Base-by-base conservation (phyloP, 2,113 vertebrate genomes). In the Bambusicola thoracicus region DNA sequence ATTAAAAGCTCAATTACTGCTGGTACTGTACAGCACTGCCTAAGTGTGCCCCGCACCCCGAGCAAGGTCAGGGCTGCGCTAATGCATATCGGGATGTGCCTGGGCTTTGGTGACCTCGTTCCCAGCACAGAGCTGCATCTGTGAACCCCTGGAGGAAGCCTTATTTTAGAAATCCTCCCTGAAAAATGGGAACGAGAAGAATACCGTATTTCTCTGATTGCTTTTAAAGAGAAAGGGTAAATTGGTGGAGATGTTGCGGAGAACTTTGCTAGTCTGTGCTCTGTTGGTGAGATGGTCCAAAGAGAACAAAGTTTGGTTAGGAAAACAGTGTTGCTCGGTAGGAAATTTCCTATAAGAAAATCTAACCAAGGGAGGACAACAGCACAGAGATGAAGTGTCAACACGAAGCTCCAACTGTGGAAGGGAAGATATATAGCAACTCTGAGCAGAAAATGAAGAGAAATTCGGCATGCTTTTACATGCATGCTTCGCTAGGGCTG, bases 371-470 rank as follows among this genome's bases (percentile, higher is more conserved):
- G 32, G 77, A 87, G 43, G 34, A 56, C 75, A 91, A 44, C 79
- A 87, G 68, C 44, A 10, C 7, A 30, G 81, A 91, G 79, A 91
- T 55, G 63, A 91, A 92, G 65, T 83, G 79, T 83, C 93, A 86
- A 88, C 25, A 34, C 16, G 56, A 88, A 90, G 49, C 53, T 92
- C 85, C 74, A 73, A 56, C 68, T 78, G 79, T 41, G 58, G 66
- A 81, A 83, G 87, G 43, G 51, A 67, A 78, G 94, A 94, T 66
- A 17, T 53, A 88, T 78, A 56, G 36, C 36, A 83, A 56, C 73
- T 90, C 61, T 82, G 44, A 87, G 72, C 68, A 92, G 91, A 91
- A 95, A 94, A 88, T 72, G 80, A 63, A n/a, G 65, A 22, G 30
- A 81, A 78, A 81, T 62, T 38, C 58, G 76, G 74, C 61, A 8